Base-by-base conservation (phyloP, 2,113 vertebrate genomes). In the Rhinolophus ferrumequinum region DNA sequence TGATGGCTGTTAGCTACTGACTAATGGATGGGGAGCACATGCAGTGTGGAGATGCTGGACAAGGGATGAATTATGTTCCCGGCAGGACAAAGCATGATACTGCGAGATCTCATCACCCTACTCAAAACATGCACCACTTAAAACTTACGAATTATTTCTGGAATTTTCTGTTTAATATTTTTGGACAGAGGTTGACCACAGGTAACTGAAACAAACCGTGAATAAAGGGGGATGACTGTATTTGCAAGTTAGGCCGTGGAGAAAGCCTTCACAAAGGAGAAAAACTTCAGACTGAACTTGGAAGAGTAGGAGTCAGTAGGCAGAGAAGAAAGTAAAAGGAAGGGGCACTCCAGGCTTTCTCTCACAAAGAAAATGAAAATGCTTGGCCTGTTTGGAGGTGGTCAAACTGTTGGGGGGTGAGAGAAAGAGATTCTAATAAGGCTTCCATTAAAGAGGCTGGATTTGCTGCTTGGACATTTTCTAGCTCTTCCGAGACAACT, bases 401-500 rank as follows among this genome's bases (percentile, higher is more conserved):
- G 41, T 83, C 50, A 82, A 19, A 11, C 50, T 58, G 81, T 86
- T 2, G 2, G 58, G 64, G 58, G 5, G 80, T 3, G 64, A 72
- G 92, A 54, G 44, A 85, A 73, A 84, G 73, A 76, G 56, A 89
- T 24, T 82, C 77, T 94, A 97, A 93, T 73, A 83, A 96, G 95
- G 41, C 96, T 96, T 96, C 93, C 22, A 80, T 97, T 88, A 97
- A 93, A 90, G 89, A 92, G 95, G 90, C 76, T 85, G 66, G 60
- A 80, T 90, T 93, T 95, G 83, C 95, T 91, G 67, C 95, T 97
- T 95, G 90, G 92, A 95, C 69, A 70, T 96, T 97, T 97, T 97
- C 96, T 96, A 79, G 93, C 72, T 88, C 96, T 96, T 97, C 95
- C 1, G 76, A 97, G 96, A 97, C 95, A 95, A 89, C 72, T 97